These are phyloP conservation scores for Frankliniella fusca DNA, from an alignment of 2,888 invertebrate genomes.

Conservation along the genomic window DNA sequence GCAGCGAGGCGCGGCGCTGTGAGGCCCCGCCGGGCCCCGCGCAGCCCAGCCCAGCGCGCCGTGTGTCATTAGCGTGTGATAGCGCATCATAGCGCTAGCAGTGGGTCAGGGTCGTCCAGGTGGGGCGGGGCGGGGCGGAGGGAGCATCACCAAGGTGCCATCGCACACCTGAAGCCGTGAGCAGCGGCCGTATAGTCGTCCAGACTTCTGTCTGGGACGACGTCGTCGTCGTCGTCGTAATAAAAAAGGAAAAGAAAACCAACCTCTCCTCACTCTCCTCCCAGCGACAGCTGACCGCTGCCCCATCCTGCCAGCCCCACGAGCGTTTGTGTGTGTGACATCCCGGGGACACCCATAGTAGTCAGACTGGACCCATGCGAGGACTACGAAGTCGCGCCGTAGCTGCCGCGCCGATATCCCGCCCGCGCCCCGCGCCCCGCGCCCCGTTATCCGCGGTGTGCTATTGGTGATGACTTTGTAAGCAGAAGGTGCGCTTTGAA, in stretches of 20 bases:
- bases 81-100: background rate
- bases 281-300: background rate
- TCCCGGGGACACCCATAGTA: too few species aligned
- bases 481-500: background rate
- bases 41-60: too few species aligned
- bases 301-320: background rate
- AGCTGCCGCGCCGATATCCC: too few species aligned
- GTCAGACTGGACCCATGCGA: too few species aligned
- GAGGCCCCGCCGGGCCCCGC: too few species aligned
- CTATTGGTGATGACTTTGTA: background rate
- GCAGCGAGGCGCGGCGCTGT: too few species aligned
- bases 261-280: background rate
- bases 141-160: too few species aligned
- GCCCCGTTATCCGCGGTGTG: background rate
- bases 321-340: too few species aligned
- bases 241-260: background rate
- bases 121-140: slow-evolving; percentile 4
- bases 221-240: too few species aligned
- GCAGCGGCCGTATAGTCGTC: background rate
- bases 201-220: background rate
- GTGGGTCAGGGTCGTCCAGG: slow-evolving; percentile 9
- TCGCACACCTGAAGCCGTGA: background rate
- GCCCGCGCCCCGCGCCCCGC: background rate
- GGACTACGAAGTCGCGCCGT: background rate
- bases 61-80: slow-evolving; percentile 20